Evolutionary conservation across 2,113 vertebrate genomes (phyloP).

Genomic region (Bos javanicus): DNA sequence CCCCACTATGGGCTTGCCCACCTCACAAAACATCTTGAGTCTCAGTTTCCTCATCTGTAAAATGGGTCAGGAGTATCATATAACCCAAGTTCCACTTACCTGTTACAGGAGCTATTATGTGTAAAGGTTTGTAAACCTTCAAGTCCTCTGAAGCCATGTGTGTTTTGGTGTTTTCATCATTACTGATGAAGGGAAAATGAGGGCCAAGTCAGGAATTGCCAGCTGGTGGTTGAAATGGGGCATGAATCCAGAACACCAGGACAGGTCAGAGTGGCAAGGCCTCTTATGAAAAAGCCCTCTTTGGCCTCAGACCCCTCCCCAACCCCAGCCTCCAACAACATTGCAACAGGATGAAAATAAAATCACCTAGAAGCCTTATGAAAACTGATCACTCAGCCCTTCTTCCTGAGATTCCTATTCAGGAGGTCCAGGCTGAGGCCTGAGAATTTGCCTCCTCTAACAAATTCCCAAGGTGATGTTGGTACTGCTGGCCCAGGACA

Average conservation of each 20-base stretch:
- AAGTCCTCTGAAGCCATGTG: background rate
- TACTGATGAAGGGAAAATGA: background rate
- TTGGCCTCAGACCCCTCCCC: background rate
- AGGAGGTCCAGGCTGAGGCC: background rate
- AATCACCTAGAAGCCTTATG: background rate
- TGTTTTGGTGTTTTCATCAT: background rate
- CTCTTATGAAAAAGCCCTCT: background rate
- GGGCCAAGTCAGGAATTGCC: background rate
- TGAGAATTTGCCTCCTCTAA: background rate
- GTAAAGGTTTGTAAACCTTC: background rate
- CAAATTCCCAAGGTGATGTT: background rate
- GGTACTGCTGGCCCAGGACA: no score
- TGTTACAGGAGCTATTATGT: background rate
- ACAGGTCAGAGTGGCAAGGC: background rate
- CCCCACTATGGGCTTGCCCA: fast-evolving
- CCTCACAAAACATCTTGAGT: background rate
- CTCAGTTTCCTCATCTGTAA: background rate
- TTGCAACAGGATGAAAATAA: background rate
- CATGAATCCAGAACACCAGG: background rate
- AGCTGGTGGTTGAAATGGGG: background rate
- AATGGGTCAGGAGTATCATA: background rate
- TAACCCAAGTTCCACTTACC: background rate
- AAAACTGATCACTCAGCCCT: background rate
- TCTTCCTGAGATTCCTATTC: background rate
- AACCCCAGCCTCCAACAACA: background rate